Percentiles rank a stretch among this genome's conserved stretches.
These are phyloP conservation scores for Avahi laniger DNA, from an alignment of 2,797 vertebrate species.

Conservation along the genomic window DNA sequence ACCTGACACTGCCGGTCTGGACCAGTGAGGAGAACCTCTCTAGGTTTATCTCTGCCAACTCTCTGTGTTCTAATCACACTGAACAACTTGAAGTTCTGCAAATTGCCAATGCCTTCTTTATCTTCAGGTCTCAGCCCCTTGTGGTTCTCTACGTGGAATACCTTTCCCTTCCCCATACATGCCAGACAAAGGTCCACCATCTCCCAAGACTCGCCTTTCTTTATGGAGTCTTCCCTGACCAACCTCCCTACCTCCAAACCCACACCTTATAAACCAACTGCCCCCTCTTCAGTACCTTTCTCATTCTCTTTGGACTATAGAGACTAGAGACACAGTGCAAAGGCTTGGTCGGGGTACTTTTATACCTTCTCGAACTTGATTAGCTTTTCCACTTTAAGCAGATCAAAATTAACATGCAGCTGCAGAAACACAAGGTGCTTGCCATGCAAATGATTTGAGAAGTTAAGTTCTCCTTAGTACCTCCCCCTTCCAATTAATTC, in stretches of 20 bases:
- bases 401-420: background rate
- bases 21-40: background rate
- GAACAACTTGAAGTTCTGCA: background rate
- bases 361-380: background rate
- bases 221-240: background rate
- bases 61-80: background rate
- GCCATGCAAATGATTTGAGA: background rate
- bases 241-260: background rate
- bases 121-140: background rate
- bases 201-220: background rate
- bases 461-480: background rate
- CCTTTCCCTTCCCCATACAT: fast-evolving
- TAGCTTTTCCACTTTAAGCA: background rate
- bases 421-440: background rate
- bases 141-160: background rate
- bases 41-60: background rate
- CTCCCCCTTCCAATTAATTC: background rate
- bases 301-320: background rate
- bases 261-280: background rate
- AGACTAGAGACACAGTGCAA: background rate
- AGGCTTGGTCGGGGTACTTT: background rate
- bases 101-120: background rate
- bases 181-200: background rate
- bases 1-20: background rate
- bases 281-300: background rate